Evolutionary conservation across 2,113 vertebrate genomes (phyloP).

Genomic region (Phodopus roborovskii): DNA sequence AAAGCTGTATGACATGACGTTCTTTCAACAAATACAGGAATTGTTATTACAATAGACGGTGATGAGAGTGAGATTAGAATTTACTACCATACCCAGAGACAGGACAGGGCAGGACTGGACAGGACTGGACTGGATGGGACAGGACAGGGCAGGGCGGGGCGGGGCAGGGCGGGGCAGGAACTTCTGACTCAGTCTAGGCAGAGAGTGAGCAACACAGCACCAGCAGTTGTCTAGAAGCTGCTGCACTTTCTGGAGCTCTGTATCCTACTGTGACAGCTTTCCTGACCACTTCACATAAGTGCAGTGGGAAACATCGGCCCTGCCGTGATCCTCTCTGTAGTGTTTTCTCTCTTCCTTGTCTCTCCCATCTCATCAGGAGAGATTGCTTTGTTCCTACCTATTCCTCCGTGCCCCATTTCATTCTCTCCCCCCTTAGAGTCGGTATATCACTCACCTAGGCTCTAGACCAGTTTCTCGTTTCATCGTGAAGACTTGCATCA

Average conservation of each 20-base stretch:
- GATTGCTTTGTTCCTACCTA: not conserved
- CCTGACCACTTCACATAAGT: not conserved
- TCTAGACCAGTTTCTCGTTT: not conserved
- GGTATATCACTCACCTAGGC: not conserved
- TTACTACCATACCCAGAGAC: not conserved
- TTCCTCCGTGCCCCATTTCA: not conserved
- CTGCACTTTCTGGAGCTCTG: not conserved
- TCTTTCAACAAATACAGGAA: not conserved
- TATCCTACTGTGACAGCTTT: not conserved
- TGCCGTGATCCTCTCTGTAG: not conserved
- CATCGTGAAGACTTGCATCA: not conserved
- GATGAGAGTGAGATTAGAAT: not conserved
- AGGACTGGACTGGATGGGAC: too few relatives aligned
- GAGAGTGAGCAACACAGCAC: not conserved
- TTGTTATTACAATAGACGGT: not conserved
- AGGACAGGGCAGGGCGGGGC: too few relatives aligned
- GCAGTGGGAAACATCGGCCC: not conserved
- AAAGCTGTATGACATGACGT: not conserved
- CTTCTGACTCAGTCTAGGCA: not conserved
- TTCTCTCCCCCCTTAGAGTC: not conserved
- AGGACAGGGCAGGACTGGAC: too few relatives aligned
- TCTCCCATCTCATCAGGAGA: not conserved
- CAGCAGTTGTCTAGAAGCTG: not conserved
- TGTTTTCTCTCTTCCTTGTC: not conserved
- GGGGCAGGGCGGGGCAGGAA: not conserved